Evolutionary conservation across 2,113 vertebrate genomes (phyloP).

Genomic region (Rynchops niger): DNA sequence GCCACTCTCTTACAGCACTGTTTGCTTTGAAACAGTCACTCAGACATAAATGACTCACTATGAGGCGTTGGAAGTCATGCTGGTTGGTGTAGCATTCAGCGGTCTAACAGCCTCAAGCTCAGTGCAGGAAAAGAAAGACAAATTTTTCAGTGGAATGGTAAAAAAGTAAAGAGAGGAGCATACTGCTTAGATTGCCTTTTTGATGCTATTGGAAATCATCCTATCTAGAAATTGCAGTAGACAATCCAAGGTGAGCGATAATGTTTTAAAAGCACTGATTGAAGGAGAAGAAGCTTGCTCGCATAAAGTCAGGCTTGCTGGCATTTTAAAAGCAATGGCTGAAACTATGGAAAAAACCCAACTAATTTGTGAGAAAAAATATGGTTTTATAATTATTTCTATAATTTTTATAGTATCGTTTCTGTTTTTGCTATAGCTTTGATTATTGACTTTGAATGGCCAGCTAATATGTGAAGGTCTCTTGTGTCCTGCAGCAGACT

Average conservation of each 20-base stretch:
- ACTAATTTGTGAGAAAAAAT: conserved; percentile 7
- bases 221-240: background rate
- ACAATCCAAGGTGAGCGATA: background rate
- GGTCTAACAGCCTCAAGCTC: background rate
- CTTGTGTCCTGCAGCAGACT: background rate
- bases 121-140: background rate
- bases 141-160: background rate
- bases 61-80: background rate
- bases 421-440: background rate
- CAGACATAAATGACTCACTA: background rate
- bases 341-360: background rate
- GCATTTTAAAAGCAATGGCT: background rate
- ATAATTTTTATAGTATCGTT: background rate
- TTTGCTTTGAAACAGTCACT: conserved; percentile 29
- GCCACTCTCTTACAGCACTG: background rate
- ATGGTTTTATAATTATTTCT: conserved; percentile 1
- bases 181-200: background rate
- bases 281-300: background rate
- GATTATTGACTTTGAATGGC: background rate
- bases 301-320: background rate
- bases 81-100: background rate
- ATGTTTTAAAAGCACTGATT: background rate
- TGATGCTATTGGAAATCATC: background rate
- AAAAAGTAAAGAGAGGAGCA: background rate
- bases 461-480: background rate